Base-by-base conservation (phyloP, 2,113 vertebrate species). In the Menidia beryllina region DNA sequence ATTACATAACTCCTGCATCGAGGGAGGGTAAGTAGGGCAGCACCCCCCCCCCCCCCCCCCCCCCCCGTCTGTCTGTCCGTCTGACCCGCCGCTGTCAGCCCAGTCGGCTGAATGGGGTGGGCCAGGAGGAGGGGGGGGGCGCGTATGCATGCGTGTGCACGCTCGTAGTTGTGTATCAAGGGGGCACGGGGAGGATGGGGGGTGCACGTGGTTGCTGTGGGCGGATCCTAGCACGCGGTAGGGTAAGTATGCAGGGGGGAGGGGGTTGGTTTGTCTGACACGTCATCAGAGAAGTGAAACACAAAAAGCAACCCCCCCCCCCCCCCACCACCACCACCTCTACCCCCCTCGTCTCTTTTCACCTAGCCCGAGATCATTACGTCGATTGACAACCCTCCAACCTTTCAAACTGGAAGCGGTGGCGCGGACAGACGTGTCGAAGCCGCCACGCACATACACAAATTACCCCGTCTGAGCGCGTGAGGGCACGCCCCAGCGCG, bases 251-350 rank as follows among this genome's bases (percentile, higher is more conserved):
- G 78, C 34, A 1, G 24, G 7, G 58, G 8, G 1, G 52, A 10
- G 75, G 39, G 82, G 74, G 86, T 43, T 75, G 84, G 72, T 43
- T 57, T 45, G 79, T 59, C 59, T 79, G 90, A 92, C 92, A 94
- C 95, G 94, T 95, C 95, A 94, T 84, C 93, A 84, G 66, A 78
- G 72, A 39, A 69, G 77, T 63, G 77, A 87, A 88, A 88, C 88
- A 85, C 81, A 86, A 43, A 34, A 87, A 48, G 43, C 62, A 19
- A 7, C 14, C 39, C 51, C 57, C 48, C n/a, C 6, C 20, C 41
- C 20, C n/a, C n/a, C n/a, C n/a, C n/a, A n/a, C n/a, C n/a, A n/a
- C n/a, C n/a, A n/a, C n/a, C n/a, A n/a, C n/a, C n/a, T n/a, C n/a
- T n/a, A 9, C 15, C 24, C 5, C 30, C 6, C 12, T 8, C 1